Conservation (phyloP, 2,797 vertebrate genomes). For the Anniella stebbinsi region DNA sequence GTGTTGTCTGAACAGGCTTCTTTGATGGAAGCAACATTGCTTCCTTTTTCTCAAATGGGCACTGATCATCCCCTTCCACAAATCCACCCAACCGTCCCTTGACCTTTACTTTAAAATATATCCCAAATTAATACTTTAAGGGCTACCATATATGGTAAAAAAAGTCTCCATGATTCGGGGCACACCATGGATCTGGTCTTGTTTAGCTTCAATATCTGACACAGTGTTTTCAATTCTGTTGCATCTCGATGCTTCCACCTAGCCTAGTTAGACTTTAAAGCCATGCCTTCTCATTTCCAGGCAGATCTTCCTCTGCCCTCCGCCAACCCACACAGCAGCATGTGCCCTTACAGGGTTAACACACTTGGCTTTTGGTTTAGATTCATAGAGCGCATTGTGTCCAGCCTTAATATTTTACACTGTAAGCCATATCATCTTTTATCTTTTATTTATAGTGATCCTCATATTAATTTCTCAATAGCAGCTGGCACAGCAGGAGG, state of each 20-base stretch:
- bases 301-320: neutral
- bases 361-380: slow-evolving; percentile 74
- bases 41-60: neutral
- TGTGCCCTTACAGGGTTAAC: slow-evolving; percentile 71
- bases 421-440: slow-evolving; percentile 82
- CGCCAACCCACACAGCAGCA: slow-evolving; percentile 7
- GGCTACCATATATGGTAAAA: neutral
- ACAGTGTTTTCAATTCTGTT: neutral
- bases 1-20: no score
- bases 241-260: slow-evolving; percentile 5
- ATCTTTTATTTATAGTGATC: slow-evolving; percentile 87
- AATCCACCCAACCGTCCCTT: neutral
- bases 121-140: neutral
- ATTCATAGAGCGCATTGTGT: slow-evolving; percentile 76
- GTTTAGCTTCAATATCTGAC: neutral
- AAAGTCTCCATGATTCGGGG: neutral
- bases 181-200: slow-evolving; percentile 5
- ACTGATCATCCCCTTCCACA: neutral
- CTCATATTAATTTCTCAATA: slow-evolving; percentile 87
- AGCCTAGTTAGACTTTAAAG: neutral
- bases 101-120: neutral
- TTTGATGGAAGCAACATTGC: no score
- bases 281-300: neutral
- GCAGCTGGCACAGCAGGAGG: slow-evolving; percentile 78
- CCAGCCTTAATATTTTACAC: slow-evolving; percentile 84